phyloP scores from a whole-genome alignment of 2,888 invertebrate species.

The Autographa pulchrina region DNA sequence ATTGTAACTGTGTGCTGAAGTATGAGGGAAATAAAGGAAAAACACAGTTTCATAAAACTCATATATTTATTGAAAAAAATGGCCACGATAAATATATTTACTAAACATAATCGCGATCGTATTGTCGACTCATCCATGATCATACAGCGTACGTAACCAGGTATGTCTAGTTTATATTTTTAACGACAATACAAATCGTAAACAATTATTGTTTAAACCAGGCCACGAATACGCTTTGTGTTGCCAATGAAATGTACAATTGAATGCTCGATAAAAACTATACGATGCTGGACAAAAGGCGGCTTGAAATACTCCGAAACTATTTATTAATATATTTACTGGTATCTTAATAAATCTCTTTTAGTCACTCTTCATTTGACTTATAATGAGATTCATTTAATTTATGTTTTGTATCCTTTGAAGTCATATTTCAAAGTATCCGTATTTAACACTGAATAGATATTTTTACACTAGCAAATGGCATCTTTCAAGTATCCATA shows the following conservation, averaged over 20 bases:
- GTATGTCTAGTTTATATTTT: slow-evolving; percentile 45
- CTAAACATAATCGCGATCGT: background rate
- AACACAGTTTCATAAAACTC: too few species aligned
- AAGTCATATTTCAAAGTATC: too few species aligned
- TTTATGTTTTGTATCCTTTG: too few species aligned
- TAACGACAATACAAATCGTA: slow-evolving; percentile 37
- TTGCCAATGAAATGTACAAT: background rate
- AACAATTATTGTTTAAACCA: slow-evolving; percentile 38
- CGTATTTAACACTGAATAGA: too few species aligned
- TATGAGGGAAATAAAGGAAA: too few species aligned
- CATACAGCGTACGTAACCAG: slow-evolving; percentile 14
- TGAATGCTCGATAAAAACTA: background rate
- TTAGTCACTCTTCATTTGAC: too few species aligned
- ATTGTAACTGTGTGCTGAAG: too few species aligned
- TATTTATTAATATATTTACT: background rate
- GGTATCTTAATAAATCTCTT: too few species aligned
- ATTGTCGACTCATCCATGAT: background rate
- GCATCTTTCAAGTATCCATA: too few species aligned
- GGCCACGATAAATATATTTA: background rate
- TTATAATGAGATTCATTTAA: too few species aligned
- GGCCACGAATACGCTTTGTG: slow-evolving; percentile 14
- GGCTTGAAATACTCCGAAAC: background rate
- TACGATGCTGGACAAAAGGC: background rate
- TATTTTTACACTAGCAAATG: too few species aligned
- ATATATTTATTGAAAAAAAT: too few species aligned